Evolutionary conservation across 1,140 invertebrate species (phyloP).

Genomic region (Hypothenemus hampei): DNA sequence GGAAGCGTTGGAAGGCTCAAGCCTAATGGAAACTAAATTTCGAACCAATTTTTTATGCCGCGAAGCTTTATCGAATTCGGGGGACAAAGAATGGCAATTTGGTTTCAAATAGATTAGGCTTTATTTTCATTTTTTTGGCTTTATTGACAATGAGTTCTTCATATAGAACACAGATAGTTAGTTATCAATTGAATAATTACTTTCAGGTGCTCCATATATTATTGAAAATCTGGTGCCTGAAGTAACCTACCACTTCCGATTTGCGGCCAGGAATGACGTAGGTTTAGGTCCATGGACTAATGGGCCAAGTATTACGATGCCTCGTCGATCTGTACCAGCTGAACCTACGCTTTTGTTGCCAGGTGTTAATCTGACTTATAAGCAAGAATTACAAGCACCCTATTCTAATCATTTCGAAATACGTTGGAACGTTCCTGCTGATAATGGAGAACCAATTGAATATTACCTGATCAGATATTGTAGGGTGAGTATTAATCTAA

Average conservation of each 20-base stretch:
- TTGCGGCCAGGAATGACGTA: constrained; percentile 78
- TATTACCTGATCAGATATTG: constrained; percentile 76
- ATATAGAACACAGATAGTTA: too few relatives aligned
- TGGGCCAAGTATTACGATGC: constrained; percentile 45
- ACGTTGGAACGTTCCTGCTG: constrained; percentile 73
- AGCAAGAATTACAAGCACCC: constrained; percentile 47
- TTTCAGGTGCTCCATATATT: constrained; percentile 62
- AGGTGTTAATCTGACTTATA: constrained; percentile 26
- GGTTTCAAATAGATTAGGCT: too few relatives aligned
- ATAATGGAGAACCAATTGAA: constrained; percentile 86
- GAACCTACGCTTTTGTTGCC: constrained; percentile 52
- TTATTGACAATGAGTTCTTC: too few relatives aligned
- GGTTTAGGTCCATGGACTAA: constrained; percentile 69
- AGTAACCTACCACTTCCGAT: constrained; percentile 77
- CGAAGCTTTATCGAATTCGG: too few relatives aligned
- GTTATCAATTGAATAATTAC: not conserved
- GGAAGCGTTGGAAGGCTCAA: too few relatives aligned
- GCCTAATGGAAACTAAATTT: too few relatives aligned
- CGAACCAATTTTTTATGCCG: too few relatives aligned
- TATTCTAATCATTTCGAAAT: constrained; percentile 75
- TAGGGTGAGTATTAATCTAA: constrained; percentile 63
- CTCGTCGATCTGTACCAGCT: constrained; percentile 52
- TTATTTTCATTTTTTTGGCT: too few relatives aligned
- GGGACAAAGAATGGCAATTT: too few relatives aligned
- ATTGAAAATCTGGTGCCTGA: constrained; percentile 75